Evolutionary conservation across 2,888 invertebrate species (phyloP).

Genomic region (Mechanitis messenoides): DNA sequence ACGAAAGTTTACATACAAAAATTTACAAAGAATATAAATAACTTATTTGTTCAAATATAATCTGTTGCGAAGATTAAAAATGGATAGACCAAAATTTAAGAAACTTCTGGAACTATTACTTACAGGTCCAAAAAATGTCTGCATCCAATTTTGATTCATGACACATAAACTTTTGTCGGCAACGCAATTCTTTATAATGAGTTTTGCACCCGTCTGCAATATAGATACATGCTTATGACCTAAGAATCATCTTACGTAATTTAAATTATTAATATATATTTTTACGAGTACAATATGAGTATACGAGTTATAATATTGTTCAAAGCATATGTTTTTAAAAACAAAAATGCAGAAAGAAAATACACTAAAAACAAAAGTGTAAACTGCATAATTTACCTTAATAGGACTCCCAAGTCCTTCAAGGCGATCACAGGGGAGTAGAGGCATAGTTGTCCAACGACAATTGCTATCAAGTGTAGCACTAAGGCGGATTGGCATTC

Average conservation of each 20-base stretch:
- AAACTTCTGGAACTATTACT: constrained; percentile 27
- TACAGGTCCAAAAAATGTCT: constrained; percentile 68
- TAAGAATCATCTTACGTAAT: too few relatives aligned
- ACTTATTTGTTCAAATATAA: too few relatives aligned
- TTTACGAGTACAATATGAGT: too few relatives aligned
- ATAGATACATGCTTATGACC: background rate
- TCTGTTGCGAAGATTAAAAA: too few relatives aligned
- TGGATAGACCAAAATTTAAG: background rate
- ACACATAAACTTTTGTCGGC: constrained; percentile 64
- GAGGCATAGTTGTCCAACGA: constrained; percentile 57
- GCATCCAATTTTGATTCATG: constrained; percentile 70
- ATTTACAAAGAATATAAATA: too few relatives aligned
- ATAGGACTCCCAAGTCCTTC: constrained; percentile 58
- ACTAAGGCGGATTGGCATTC: constrained; percentile 61
- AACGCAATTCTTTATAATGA: constrained; percentile 61
- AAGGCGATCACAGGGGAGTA: constrained; percentile 53
- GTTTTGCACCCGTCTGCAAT: constrained; percentile 57
- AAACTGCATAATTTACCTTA: constrained; percentile 39
- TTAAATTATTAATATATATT: too few relatives aligned
- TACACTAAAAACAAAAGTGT: background rate
- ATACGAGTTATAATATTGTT: too few relatives aligned
- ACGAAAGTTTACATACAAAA: too few relatives aligned
- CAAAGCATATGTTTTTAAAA: too few relatives aligned
- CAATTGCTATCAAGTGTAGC: constrained; percentile 58
- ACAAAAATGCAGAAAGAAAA: too few relatives aligned